These are phyloP conservation scores for Caenorhabditis sp. DNA, from an alignment of 2,888 invertebrate genomes.

Conservation along the genomic window DNA sequence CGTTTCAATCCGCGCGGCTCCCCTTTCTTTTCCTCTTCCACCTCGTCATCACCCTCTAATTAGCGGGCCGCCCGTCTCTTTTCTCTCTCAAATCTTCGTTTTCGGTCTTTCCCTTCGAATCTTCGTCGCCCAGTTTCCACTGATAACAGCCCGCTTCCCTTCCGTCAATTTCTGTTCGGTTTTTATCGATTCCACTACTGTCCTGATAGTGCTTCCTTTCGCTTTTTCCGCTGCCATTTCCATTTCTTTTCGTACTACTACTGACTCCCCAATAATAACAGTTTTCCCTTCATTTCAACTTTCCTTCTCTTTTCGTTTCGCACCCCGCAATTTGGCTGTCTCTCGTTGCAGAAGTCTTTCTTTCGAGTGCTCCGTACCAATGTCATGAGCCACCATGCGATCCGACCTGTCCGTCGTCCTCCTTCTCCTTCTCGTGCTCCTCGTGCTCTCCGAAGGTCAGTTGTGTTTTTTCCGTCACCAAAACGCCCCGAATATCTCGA, in stretches of 20 bases:
- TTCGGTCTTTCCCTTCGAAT: neutral
- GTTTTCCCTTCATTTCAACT: neutral
- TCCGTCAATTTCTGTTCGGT: slow-evolving; percentile 9
- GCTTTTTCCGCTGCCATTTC: too few relatives aligned
- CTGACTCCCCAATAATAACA: neutral
- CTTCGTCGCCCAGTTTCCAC: neutral
- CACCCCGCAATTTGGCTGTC: slow-evolving; percentile 9
- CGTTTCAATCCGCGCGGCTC: slow-evolving; percentile 4
- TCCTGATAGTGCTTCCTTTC: slow-evolving; percentile 5
- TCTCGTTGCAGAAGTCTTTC: slow-evolving; percentile 1
- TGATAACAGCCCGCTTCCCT: neutral
- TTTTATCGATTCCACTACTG: slow-evolving; percentile 13
- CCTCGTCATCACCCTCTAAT: slow-evolving; percentile 12
- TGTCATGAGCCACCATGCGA: slow-evolving; percentile 46
- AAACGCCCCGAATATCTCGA: slow-evolving; percentile 14
- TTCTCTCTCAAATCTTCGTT: neutral
- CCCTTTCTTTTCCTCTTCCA: neutral
- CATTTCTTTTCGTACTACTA: slow-evolving; percentile 12
- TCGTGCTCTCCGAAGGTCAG: slow-evolving; percentile 26
- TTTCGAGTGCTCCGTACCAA: slow-evolving; percentile 2
- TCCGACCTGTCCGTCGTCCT: slow-evolving; percentile 4
- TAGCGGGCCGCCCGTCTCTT: slow-evolving; percentile 5
- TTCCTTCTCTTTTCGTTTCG: slow-evolving; percentile 1
- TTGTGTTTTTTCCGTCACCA: neutral
- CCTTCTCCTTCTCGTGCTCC: slow-evolving; percentile 6